Conservation (phyloP, 64 coral and sea anemone species). For the Porites lutea region DNA sequence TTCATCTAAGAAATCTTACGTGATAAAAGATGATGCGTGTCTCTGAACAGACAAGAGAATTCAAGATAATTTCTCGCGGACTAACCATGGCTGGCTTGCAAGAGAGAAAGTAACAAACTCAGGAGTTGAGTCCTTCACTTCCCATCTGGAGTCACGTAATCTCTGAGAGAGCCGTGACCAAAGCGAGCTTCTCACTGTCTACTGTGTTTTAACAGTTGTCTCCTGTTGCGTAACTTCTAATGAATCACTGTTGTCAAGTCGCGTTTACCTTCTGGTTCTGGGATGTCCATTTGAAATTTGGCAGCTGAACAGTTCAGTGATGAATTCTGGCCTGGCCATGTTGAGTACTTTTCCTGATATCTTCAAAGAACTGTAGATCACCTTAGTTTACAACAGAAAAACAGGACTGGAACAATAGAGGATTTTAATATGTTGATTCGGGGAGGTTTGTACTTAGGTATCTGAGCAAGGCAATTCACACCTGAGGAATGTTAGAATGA, state of each 20-base stretch:
- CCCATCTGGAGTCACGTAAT: slow-evolving; percentile 81
- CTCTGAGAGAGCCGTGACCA: slow-evolving; percentile 70
- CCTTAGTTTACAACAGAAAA: too few species aligned
- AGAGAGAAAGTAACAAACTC: slow-evolving; percentile 76
- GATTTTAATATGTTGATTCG: too few species aligned
- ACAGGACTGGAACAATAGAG: too few species aligned
- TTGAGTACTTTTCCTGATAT: slow-evolving; percentile 22
- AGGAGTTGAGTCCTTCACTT: slow-evolving; percentile 77
- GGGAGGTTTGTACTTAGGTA: too few species aligned
- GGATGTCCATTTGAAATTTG: not conserved
- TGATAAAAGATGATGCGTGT: too few species aligned
- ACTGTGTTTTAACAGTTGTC: not conserved
- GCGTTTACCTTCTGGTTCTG: slow-evolving; percentile 11
- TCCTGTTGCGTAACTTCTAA: not conserved
- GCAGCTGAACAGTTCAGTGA: slow-evolving; percentile 43
- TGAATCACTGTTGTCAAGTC: not conserved
- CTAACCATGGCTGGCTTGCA: slow-evolving; percentile 55
- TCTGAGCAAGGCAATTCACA: too few species aligned
- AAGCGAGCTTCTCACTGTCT: slow-evolving; percentile 54
- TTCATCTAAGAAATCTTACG: too few species aligned
- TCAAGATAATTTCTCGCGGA: not conserved
- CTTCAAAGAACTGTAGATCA: slow-evolving; percentile 65
- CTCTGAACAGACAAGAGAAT: too few species aligned
- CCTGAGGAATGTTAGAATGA: too few species aligned
- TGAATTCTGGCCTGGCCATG: not conserved